Base-by-base conservation (phyloP, 2,888 invertebrate species). In the Oligia strigilis region DNA sequence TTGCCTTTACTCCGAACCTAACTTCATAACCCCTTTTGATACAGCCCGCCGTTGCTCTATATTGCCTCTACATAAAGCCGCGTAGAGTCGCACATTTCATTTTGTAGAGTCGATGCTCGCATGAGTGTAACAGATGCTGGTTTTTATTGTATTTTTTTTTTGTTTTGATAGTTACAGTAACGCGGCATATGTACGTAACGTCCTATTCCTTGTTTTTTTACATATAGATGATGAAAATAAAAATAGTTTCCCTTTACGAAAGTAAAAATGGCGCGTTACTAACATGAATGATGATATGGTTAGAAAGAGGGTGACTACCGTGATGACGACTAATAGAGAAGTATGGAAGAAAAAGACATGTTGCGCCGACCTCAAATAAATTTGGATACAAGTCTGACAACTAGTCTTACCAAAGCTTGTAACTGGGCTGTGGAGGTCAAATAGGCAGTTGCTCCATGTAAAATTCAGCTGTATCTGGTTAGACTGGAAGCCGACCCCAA, bases 81-180 rank as follows among this genome's bases (percentile, higher is more conserved):
- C 43, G 72, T 77, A 72, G 71, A 76, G 55, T 49, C 69, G 29
- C 66, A 71, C 69, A 73, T 75, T 85, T 85, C 75, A 86, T 83
- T 80, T 72, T 49, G 71, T 46, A 78, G 67, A 67, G 55, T 74
- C 73, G 58, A 55, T 19, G 29, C 75, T 85, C 52, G 70, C 69
- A 67, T 75, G 77, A 71, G 80, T 77, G 86, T 83, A 80, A 86
- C 86, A 86, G 69, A 77, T 77, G 86, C 64, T 77, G 66, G 73
- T 17, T 86, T 77, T 77, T 74, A 77, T 75, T 83, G 66, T 73
- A 70, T 80, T 69, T 75, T 83, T 77, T 77, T 83, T 77, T 77
- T 65, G 58, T 62, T 77, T 71, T 64, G 23, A 72, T 83, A 58
- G 72, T 86, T 66, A 75, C 55, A 49, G 55, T 58, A 62, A 2